phyloP scores from a whole-genome alignment of 2,797 vertebrate species.

The Bovichtus diacanthus region DNA sequence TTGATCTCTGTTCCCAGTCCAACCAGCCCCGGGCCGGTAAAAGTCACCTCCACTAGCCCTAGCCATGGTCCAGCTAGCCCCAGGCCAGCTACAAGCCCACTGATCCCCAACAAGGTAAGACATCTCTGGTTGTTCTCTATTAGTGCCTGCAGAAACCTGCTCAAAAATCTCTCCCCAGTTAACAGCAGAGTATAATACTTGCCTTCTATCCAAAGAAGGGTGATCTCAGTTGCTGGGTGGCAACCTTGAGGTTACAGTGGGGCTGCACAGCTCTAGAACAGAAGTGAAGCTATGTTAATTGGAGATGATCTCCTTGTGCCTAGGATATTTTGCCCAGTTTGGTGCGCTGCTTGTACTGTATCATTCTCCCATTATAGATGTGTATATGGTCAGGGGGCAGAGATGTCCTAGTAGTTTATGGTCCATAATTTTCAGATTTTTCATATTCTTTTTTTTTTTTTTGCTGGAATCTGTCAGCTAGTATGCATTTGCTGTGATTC shows the following conservation, averaged over 20 bases:
- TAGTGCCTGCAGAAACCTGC: background rate
- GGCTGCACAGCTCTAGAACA: background rate
- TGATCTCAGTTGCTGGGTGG: background rate
- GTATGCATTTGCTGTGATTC: background rate
- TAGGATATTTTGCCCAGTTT: background rate
- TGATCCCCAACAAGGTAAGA: conserved; percentile 71
- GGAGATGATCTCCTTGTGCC: background rate
- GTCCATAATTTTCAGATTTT: background rate
- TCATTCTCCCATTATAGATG: background rate
- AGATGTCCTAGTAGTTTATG: background rate
- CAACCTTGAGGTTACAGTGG: background rate
- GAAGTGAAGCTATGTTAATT: background rate
- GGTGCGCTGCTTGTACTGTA: background rate
- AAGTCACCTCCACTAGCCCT: conserved; percentile 32
- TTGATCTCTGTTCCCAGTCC: conserved; percentile 55
- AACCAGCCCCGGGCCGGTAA: conserved; percentile 53
- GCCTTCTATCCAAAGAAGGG: background rate
- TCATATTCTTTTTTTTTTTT: background rate
- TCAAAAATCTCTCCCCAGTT: background rate
- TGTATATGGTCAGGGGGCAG: background rate
- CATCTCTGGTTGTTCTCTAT: conserved; percentile 17
- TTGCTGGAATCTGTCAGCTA: background rate
- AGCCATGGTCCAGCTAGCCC: conserved; percentile 44
- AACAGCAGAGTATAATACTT: background rate
- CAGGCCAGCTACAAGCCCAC: conserved; percentile 28